A percentile compares a stretch with the other conserved stretches of the same genome.
phyloP scores from a whole-genome alignment of 2,113 vertebrate genomes.

The Gobio gobio region DNA sequence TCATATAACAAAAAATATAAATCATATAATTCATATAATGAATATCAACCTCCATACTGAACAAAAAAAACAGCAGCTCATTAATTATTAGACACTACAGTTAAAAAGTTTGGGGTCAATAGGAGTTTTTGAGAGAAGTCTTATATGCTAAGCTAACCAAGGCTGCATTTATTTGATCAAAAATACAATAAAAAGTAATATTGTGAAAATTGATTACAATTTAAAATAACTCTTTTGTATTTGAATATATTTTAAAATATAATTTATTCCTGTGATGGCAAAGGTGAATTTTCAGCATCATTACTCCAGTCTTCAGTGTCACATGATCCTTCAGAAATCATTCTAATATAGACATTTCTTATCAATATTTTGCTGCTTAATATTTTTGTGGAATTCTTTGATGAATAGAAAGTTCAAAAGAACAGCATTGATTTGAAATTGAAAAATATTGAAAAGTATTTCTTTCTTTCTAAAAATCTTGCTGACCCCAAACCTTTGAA shows the following conservation, averaged over 20 bases:
- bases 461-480: not conserved
- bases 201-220: not conserved
- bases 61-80: not conserved
- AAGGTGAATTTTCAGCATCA: not conserved
- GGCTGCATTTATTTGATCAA: not conserved
- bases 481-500: not conserved
- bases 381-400: not conserved
- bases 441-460: not conserved
- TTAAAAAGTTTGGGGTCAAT: not conserved
- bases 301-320: not conserved
- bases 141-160: not conserved
- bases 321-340: not conserved
- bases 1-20: too few relatives aligned
- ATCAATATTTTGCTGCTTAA: not conserved
- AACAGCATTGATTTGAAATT: not conserved
- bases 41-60: too few relatives aligned
- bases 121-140: not conserved
- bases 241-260: not conserved
- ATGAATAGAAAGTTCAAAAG: not conserved
- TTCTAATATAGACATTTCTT: not conserved
- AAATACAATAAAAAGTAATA: not conserved
- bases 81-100: not conserved
- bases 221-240: not conserved
- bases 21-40: too few relatives aligned
- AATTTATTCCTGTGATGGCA: not conserved